Evolutionary conservation across 1,140 invertebrate species (phyloP), one percentile per base, ranked within the genome.

Genomic region (Callitettix versicolor): DNA sequence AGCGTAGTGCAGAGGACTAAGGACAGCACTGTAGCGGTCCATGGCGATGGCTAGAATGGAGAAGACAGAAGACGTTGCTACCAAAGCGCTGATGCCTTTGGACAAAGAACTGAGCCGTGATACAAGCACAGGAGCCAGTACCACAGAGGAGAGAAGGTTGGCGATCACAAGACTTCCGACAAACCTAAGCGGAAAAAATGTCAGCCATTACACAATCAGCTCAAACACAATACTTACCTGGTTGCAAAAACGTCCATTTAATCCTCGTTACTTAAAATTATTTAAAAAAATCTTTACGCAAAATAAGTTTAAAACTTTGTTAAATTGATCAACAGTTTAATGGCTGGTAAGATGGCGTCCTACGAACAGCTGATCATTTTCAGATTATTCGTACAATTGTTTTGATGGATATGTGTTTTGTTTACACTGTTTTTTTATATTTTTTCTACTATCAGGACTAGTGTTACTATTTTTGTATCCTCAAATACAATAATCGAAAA

Each of bases 141-240:
- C 60, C 4, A 72, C 54, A 0, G 74, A 73, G 26, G 74, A 71
- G 22, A 77, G 63, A 22, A 76, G 65, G 62, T 79, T 76, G 53
- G 75, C 74, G n/a, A 76, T 62, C 3, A 77, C 72, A 54, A 79
- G 65, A 59, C 77, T 78, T 18, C 77, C 58, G 1, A 80, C 73
- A 61, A 79, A 79, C 60, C 76, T 73, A 60, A 5, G 33, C 12
- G 21, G 11, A 36, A 52, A 40, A 36, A 36, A 36, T n/a, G n/a
- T n/a, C n/a, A n/a, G n/a, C n/a, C n/a, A n/a, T n/a, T n/a, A n/a
- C n/a, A n/a, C n/a, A n/a, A n/a, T n/a, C n/a, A n/a, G n/a, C n/a
- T n/a, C n/a, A n/a, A n/a, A n/a, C n/a, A n/a, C n/a, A n/a, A n/a
- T n/a, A n/a, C n/a, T n/a, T n/a, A n/a, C n/a, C n/a, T n/a, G n/a